Evolutionary conservation across 2,888 invertebrate genomes (phyloP).

Genomic region (Brenthis daphne): DNA sequence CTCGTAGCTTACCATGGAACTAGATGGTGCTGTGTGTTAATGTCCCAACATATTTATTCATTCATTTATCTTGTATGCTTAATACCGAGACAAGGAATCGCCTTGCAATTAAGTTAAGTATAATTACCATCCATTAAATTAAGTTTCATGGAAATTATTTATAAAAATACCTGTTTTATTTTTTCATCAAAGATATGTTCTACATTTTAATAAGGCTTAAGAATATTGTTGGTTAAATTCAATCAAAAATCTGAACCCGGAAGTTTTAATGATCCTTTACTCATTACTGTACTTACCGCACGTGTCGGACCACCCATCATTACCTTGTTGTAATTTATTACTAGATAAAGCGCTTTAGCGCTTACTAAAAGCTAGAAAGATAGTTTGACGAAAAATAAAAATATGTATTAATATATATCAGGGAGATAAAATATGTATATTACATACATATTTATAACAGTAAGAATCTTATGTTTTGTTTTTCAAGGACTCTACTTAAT

Average conservation of each 20-base stretch:
- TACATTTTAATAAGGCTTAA: not conserved
- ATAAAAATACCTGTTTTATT: no score
- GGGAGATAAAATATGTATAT: not conserved
- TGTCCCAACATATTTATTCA: no score
- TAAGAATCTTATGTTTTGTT: not conserved
- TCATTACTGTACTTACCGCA: slow-evolving; percentile 36
- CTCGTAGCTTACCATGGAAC: no score
- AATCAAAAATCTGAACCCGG: slow-evolving; percentile 25
- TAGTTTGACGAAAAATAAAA: not conserved
- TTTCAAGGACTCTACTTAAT: no score
- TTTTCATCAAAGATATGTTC: not conserved
- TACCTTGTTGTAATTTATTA: slow-evolving; percentile 20
- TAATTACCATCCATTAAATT: no score
- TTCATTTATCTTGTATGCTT: no score
- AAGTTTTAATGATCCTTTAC: slow-evolving; percentile 26
- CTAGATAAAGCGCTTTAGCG: slow-evolving; percentile 13
- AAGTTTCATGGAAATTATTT: no score
- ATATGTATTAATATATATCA: not conserved
- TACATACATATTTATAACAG: no score
- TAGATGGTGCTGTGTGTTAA: no score
- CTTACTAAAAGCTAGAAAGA: slow-evolving; percentile 7
- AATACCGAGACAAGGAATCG: no score
- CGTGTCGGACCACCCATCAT: slow-evolving; percentile 36
- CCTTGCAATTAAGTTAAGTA: no score
- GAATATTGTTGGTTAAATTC: not conserved